Conservation (phyloP, 2,888 invertebrate species). For the Platypus cylindrus region DNA sequence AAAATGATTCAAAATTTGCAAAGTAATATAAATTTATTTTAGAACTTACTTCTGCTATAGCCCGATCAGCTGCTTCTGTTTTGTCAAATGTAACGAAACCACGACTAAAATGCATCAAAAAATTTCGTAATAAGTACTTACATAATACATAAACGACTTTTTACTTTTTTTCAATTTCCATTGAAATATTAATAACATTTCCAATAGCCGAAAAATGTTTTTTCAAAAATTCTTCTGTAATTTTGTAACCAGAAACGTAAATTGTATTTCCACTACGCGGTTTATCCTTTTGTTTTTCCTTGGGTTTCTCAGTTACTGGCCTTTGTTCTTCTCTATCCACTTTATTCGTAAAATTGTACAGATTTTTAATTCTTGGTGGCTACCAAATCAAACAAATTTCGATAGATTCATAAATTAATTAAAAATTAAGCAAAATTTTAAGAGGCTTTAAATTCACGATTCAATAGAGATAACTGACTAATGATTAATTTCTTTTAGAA, state of each 20-base stretch:
- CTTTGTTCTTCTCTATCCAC: constrained; percentile 52
- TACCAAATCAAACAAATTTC: not conserved
- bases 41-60: constrained; percentile 54
- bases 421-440: no score
- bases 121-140: no score
- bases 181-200: constrained; percentile 65
- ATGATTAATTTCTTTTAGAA: no score
- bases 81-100: constrained; percentile 90
- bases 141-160: constrained; percentile 13
- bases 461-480: no score
- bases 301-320: constrained; percentile 39
- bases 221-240: constrained; percentile 65
- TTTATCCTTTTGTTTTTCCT: constrained; percentile 46
- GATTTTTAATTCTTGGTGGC: constrained; percentile 51
- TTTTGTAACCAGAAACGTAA: constrained; percentile 66
- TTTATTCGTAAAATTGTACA: constrained; percentile 59
- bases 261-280: constrained; percentile 69
- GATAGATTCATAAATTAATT: no score
- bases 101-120: no score
- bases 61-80: constrained; percentile 71
- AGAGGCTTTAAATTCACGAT: no score
- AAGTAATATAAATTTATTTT: not conserved
- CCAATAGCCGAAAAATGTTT: constrained; percentile 64
- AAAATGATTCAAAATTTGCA: constrained; percentile 9
- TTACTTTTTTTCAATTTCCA: constrained; percentile 74